These are phyloP conservation scores for Bucorvus abyssinicus DNA, from an alignment of 2,797 vertebrate species.

Conservation along the genomic window DNA sequence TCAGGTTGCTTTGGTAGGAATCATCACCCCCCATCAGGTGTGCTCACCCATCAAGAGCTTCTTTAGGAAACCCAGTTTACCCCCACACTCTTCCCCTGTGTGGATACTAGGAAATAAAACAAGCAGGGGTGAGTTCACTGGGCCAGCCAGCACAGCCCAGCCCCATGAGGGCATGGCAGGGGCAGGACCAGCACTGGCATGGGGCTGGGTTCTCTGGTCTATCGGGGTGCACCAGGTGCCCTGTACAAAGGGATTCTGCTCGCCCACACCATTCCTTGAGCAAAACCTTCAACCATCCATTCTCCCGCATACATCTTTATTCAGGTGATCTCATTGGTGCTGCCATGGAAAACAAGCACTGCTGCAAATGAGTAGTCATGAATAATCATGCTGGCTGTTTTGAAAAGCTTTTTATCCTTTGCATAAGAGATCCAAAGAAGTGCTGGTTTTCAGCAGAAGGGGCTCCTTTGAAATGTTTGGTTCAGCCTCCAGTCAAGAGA, in stretches of 20 bases:
- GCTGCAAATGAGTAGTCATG: slow-evolving; percentile 41
- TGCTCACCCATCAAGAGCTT: not conserved
- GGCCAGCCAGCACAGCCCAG: not conserved
- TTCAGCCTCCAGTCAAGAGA: not conserved
- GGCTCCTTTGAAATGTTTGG: not conserved
- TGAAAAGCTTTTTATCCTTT: slow-evolving; percentile 47
- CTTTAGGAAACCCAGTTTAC: not conserved
- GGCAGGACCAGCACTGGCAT: not conserved
- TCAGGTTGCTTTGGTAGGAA: not conserved
- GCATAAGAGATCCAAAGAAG: not conserved
- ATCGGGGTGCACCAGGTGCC: no score
- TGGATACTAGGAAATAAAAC: not conserved
- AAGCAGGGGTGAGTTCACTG: not conserved
- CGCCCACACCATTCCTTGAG: not conserved
- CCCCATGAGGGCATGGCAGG: not conserved
- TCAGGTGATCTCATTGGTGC: slow-evolving; percentile 27
- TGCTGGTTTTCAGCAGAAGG: not conserved
- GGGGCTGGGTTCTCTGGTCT: not conserved
- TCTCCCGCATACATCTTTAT: not conserved
- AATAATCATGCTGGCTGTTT: slow-evolving; percentile 57
- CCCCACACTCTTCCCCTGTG: not conserved
- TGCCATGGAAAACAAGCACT: slow-evolving; percentile 20
- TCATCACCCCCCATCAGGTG: no score
- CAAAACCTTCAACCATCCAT: not conserved
- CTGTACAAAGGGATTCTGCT: accelerated